Percentiles rank a stretch among this genome's conserved stretches.
Evolutionary conservation across 2,888 invertebrate genomes (phyloP).

Genomic region (Drosophila parthenogenetica): DNA sequence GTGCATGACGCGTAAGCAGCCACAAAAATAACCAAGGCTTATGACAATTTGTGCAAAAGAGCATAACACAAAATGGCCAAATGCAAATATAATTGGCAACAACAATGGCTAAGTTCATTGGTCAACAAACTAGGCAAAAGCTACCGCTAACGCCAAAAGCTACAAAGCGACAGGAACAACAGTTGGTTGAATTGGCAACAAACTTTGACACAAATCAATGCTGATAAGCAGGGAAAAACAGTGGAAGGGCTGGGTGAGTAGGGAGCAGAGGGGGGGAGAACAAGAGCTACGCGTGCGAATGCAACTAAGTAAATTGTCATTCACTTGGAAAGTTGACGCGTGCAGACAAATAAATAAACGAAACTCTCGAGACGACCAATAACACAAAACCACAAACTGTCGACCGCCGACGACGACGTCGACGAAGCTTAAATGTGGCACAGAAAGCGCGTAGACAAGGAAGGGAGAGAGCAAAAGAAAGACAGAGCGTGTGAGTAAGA

Average conservation of each 20-base stretch:
- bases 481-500: background rate
- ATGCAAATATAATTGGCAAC: slow-evolving; percentile 64
- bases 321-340: slow-evolving; percentile 62
- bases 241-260: too few species aligned
- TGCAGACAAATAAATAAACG: slow-evolving; percentile 59
- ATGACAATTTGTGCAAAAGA: slow-evolving; percentile 52
- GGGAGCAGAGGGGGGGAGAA: background rate
- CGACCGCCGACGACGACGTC: slow-evolving; percentile 30
- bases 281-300: slow-evolving; percentile 33
- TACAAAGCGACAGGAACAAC: slow-evolving; percentile 20
- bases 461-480: slow-evolving; percentile 29
- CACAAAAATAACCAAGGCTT: slow-evolving; percentile 44
- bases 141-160: slow-evolving; percentile 31
- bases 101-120: slow-evolving; percentile 72
- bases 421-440: slow-evolving; percentile 61
- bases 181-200: slow-evolving; percentile 20
- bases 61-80: slow-evolving; percentile 50
- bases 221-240: slow-evolving; percentile 1
- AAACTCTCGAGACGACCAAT: slow-evolving; percentile 50
- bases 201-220: slow-evolving; percentile 26
- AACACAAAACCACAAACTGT: slow-evolving; percentile 19
- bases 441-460: slow-evolving; percentile 54
- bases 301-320: slow-evolving; percentile 66
- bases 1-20: slow-evolving; percentile 25
- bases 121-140: slow-evolving; percentile 53